Base-by-base conservation (phyloP, 2,888 invertebrate species). In the Crossocerus cetratus region DNA sequence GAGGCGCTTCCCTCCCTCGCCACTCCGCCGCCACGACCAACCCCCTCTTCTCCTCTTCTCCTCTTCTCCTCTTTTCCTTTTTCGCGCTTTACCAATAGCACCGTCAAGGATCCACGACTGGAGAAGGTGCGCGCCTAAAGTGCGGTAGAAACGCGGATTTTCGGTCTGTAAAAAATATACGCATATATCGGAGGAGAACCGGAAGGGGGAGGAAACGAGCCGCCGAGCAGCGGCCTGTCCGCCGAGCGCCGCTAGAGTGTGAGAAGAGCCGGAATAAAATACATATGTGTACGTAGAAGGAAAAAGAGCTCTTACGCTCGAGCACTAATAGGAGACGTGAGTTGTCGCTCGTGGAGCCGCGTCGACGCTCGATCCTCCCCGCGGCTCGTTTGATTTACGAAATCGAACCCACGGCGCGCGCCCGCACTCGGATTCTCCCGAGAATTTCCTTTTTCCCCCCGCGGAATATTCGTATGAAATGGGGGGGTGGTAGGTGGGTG, bases 1-100 rank as follows among this genome's bases (percentile, higher is more conserved):
- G 49, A 70, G 70, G 74, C 70, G 68, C 67, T 70, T 32, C 58
- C 74, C 69, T 61, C 45, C 49, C 58, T 67, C 57, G 70, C 60
- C 74, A 8, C 11, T 32, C 32, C 32, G 57, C 65, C 74, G 66
- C 55, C 60, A n/a, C n/a, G n/a, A n/a, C n/a, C n/a, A n/a, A n/a
- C 67, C 16, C 16, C 49, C 14, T 14, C 16, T 49, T 5, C 49
- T 16, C 3, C 49, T 1, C 49, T 16, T 16, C 3, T n/a, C 14
- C 16, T n/a, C 14, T 49, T 49, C 13, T 49, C 14, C 16, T 49
- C n/a, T n/a, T n/a, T n/a, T n/a, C n/a, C n/a, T n/a, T n/a, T n/a
- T n/a, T n/a, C n/a, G n/a, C n/a, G n/a, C n/a, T n/a, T n/a, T n/a
- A 32, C 23, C 23, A 32, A 32, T 32, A 32, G 8, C 5, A 32